Percentiles rank a stretch among this genome's conserved stretches.
Conservation (phyloP, 2,113 vertebrate species). For the Muscicapa adusta region DNA sequence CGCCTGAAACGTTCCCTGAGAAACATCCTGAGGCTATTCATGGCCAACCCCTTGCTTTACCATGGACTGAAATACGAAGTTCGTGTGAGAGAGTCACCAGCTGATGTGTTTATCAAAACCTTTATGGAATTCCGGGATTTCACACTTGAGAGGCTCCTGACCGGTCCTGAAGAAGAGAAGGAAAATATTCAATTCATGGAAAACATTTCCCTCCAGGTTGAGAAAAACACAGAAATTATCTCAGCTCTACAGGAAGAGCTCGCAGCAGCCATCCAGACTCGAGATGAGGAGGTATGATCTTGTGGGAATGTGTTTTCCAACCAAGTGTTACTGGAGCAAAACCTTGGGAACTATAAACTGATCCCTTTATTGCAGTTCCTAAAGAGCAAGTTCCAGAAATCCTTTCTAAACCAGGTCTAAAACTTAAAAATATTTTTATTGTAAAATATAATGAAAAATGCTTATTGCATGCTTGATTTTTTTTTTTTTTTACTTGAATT, state of each 20-base stretch:
- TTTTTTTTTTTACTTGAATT: background rate
- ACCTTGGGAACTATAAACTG: background rate
- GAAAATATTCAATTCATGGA: conserved; percentile 50
- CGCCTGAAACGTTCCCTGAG: background rate
- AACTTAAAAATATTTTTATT: background rate
- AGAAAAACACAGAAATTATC: conserved; percentile 36
- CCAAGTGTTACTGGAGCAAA: background rate
- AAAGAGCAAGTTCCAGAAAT: background rate
- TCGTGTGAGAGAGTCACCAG: background rate
- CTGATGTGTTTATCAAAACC: conserved; percentile 56
- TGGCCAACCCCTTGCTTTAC: conserved; percentile 20
- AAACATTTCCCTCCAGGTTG: conserved; percentile 24
- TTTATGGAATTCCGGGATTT: conserved; percentile 74
- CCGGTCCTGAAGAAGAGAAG: conserved; percentile 67
- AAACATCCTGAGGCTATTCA: conserved; percentile 67
- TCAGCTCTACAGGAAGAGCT: conserved; percentile 59
- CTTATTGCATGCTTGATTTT: background rate
- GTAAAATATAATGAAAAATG: background rate
- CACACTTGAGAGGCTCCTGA: conserved; percentile 73
- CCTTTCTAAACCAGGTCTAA: background rate
- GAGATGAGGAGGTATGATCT: conserved; percentile 72
- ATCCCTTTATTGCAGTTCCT: background rate
- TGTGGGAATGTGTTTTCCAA: background rate
- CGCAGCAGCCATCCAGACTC: background rate
- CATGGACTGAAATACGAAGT: conserved; percentile 6